Evolutionary conservation across 2,888 invertebrate species (phyloP), one percentile per base, ranked within the genome.

Genomic region (Sphaerophoria rueppellii): DNA sequence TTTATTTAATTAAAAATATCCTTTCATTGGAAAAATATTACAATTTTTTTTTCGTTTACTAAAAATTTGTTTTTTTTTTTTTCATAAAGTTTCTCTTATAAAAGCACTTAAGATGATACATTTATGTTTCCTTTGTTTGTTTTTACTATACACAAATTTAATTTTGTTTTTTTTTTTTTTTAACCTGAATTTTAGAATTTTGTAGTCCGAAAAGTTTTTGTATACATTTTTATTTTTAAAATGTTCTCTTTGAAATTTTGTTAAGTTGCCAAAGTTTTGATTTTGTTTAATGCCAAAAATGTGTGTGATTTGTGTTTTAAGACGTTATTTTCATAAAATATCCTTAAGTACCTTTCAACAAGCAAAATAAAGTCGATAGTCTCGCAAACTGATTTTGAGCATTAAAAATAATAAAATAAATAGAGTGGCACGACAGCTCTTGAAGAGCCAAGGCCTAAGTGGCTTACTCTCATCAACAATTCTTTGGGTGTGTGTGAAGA

Each of bases 121-220:
- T 79, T 65, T 65, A n/a, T 60, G 46, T 16, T 74, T 57, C 63
- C 16, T 61, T 74, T 57, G 57, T 32, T 61, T 43, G 16, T 63
- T 61, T 58, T 55, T 60, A 60, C 24, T 72, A 61, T 75, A 71
- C 46, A 55, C 67, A 77, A 74, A 40, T 14, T 5, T 24, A 24
- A 24, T 24, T 43, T 43, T 6, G 48, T 82, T 82, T 75, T 63
- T 4, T 12, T 16, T 73, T 78, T 61, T 50, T 86, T 87, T 87
- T 87, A 88, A 91, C 91, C 91, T 91, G 91, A 91, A 90, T 91
- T 91, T 91, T 91, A 91, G 91, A 91, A 91, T 91, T 91, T 91
- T 90, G 91, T 90, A 76, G 90, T 89, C 90, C 91, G 90, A 91
- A 91, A 91, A 89, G 87, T 82, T 78, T 88, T 86, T 58, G 78